Evolutionary conservation across 2,797 vertebrate genomes (phyloP).

Genomic region (Poliocrania exsul): DNA sequence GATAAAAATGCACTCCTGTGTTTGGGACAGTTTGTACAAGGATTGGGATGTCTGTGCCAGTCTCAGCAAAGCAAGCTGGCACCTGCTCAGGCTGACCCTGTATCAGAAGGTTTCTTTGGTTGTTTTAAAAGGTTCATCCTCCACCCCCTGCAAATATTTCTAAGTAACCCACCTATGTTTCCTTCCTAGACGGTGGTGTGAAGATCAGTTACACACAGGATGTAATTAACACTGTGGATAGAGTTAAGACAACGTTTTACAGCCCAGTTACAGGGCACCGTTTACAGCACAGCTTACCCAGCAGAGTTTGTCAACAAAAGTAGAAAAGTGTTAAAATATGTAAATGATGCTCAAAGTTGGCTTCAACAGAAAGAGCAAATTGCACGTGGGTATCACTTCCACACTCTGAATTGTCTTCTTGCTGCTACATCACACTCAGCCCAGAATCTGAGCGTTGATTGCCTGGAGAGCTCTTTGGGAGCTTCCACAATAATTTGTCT

Average conservation of each 20-base stretch:
- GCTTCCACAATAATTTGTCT: neutral
- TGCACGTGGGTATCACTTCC: neutral
- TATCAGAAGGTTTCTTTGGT: neutral
- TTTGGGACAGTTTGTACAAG: neutral
- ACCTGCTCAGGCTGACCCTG: neutral
- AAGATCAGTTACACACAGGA: conserved; percentile 63
- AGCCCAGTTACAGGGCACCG: conserved; percentile 49
- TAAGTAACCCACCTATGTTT: neutral
- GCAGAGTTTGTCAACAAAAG: conserved; percentile 54
- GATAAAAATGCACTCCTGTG: neutral
- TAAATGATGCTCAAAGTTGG: conserved; percentile 28
- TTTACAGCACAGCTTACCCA: conserved; percentile 49
- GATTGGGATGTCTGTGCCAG: neutral
- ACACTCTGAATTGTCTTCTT: neutral
- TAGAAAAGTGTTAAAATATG: conserved; percentile 43
- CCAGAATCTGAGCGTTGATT: neutral
- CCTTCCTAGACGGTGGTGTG: conserved; percentile 28
- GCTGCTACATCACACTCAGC: neutral
- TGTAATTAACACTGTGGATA: conserved; percentile 64
- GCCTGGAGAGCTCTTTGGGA: neutral
- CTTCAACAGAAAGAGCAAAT: neutral
- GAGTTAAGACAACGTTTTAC: conserved; percentile 54
- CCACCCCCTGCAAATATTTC: neutral
- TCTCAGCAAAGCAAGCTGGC: neutral
- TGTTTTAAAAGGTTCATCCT: neutral